Evolutionary conservation across 35 echinoderm and acorn worm genomes (phyloP).

Genomic region (Amphiura filiformis): DNA sequence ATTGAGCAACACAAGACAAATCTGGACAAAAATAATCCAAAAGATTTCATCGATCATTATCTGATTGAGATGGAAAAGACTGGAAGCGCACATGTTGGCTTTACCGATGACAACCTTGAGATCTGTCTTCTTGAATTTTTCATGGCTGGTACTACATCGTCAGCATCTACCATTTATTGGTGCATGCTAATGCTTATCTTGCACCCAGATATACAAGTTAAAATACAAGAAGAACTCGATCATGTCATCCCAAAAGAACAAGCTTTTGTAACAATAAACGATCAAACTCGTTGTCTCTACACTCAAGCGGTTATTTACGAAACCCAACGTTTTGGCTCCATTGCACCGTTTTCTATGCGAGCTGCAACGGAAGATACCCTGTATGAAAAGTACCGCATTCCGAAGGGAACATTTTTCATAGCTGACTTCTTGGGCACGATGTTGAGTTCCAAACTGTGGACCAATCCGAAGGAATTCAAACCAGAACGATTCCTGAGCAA

Average conservation of each 20-base stretch:
- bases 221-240: conserved; percentile 53
- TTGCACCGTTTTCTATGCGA: conserved; percentile 7
- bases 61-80: neutral
- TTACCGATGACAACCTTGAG: conserved; percentile 24
- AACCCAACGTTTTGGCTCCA: neutral
- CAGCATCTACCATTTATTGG: conserved; percentile 33
- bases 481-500: conserved; percentile 47
- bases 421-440: conserved; percentile 21
- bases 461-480: conserved; percentile 24
- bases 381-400: conserved; percentile 8
- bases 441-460: conserved; percentile 30
- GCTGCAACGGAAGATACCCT: conserved; percentile 14
- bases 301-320: conserved; percentile 35
- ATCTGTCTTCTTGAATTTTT: conserved; percentile 39
- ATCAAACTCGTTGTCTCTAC: conserved; percentile 21
- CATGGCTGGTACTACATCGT: conserved; percentile 51
- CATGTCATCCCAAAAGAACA: neutral
- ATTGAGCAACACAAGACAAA: conserved; percentile 17
- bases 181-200: conserved; percentile 11
- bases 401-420: conserved; percentile 30
- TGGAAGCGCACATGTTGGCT: neutral
- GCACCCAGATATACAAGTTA: conserved; percentile 41
- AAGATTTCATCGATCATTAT: conserved; percentile 47
- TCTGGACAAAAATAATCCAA: neutral
- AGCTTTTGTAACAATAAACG: conserved; percentile 4